Evolutionary conservation across 1,140 invertebrate species (phyloP).

Genomic region (Atta texana): DNA sequence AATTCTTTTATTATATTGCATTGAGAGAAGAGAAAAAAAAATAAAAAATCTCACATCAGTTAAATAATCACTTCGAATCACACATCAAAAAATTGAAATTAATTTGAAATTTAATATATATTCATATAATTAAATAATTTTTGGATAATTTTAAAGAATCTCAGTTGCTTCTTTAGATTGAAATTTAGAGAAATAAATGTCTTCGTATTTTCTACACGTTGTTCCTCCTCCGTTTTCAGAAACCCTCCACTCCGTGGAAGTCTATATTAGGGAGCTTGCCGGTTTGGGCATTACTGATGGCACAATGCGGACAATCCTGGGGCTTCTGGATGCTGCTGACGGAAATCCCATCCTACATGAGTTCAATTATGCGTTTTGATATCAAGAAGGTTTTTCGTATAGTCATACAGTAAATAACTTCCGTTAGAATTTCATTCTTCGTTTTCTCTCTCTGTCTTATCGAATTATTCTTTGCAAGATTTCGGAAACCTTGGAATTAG

Average conservation of each 20-base stretch:
- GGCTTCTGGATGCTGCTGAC: conserved; percentile 97
- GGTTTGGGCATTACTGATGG: conserved; percentile 93
- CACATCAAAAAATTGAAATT: not conserved
- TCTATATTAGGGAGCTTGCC: conserved; percentile 91
- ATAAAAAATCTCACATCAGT: not conserved
- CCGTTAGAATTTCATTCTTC: not conserved
- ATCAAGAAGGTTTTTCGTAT: conserved; percentile 87
- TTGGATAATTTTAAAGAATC: not conserved
- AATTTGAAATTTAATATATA: conserved; percentile 2
- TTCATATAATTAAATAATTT: conserved; percentile 2
- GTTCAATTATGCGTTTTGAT: conserved; percentile 92
- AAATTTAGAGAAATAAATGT: not conserved
- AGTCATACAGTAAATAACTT: not conserved
- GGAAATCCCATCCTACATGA: conserved; percentile 96
- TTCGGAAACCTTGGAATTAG: not conserved
- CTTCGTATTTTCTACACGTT: not conserved
- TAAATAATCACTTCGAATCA: not conserved
- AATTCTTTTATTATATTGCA: conserved; percentile 38
- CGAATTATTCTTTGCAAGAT: not conserved
- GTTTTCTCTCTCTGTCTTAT: not conserved
- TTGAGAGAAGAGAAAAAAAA: not conserved
- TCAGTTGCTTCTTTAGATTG: not conserved
- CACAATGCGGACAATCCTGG: conserved; percentile 95
- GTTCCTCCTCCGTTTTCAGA: conserved; percentile 76
- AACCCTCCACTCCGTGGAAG: conserved; percentile 90